Evolutionary conservation across 2,888 invertebrate genomes (phyloP).

Genomic region (Melanostoma scalare): DNA sequence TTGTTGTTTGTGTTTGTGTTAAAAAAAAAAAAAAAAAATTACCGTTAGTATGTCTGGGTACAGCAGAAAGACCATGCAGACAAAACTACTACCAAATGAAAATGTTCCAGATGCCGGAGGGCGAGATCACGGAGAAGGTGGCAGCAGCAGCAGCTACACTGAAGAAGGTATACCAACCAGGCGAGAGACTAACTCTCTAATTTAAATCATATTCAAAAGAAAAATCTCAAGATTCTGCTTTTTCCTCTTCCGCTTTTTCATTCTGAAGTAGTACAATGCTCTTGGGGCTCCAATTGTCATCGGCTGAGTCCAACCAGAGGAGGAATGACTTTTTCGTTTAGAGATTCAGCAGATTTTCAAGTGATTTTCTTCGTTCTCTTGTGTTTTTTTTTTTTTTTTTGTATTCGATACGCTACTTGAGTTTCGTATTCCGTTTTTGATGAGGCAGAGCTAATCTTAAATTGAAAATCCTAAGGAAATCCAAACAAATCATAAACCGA

Average conservation of each 20-base stretch:
- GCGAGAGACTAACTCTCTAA: constrained; percentile 51
- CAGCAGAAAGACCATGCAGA: constrained; percentile 52
- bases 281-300: constrained; percentile 53
- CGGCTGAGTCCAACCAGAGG: constrained; percentile 32
- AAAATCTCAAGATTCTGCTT: constrained; percentile 59
- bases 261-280: constrained; percentile 59
- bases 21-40: constrained; percentile 36
- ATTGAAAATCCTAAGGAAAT: constrained; percentile 42
- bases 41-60: constrained; percentile 49
- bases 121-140: constrained; percentile 2
- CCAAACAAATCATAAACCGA: constrained; percentile 53
- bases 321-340: constrained; percentile 61
- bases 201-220: constrained; percentile 57
- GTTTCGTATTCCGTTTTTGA: constrained; percentile 15
- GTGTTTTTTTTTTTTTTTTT: neutral
- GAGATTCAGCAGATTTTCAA: constrained; percentile 54
- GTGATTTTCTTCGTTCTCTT: constrained; percentile 42
- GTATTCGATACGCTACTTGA: constrained; percentile 12
- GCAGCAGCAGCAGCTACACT: neutral
- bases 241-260: constrained; percentile 25
- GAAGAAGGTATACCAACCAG: constrained; percentile 45
- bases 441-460: constrained; percentile 29
- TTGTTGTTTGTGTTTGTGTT: constrained; percentile 1
- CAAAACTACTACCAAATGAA: constrained; percentile 68
- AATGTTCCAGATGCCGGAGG: constrained; percentile 39